phyloP scores from a whole-genome alignment of 2,888 invertebrate genomes.

The Metopia argyrocephala region DNA sequence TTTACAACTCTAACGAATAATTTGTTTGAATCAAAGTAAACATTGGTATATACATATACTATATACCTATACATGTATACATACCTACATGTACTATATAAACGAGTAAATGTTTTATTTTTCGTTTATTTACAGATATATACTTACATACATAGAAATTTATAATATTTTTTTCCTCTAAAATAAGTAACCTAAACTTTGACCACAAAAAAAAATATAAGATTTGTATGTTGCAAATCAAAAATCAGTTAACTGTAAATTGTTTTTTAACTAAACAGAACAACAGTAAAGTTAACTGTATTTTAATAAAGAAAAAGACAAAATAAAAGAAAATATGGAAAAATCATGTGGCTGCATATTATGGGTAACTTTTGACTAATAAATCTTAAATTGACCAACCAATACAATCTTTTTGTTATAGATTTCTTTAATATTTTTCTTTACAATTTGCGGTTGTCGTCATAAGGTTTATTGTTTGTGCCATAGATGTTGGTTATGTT shows the following conservation, averaged over 20 bases:
- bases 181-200: slow-evolving; percentile 56
- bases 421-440: slow-evolving; percentile 34
- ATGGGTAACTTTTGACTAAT: slow-evolving; percentile 54
- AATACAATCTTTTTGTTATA: slow-evolving; percentile 58
- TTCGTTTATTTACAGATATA: background rate
- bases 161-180: background rate
- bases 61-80: too few species aligned
- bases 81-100: too few species aligned
- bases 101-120: background rate
- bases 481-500: background rate
- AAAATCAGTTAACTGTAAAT: slow-evolving; percentile 61
- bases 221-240: background rate
- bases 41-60: background rate
- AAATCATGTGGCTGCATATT: slow-evolving; percentile 46
- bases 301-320: background rate
- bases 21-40: slow-evolving; percentile 39
- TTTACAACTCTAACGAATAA: slow-evolving; percentile 44
- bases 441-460: slow-evolving; percentile 18
- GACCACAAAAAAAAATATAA: slow-evolving; percentile 50
- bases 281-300: background rate
- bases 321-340: background rate
- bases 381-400: slow-evolving; percentile 64
- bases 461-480: slow-evolving; percentile 10
- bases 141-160: background rate
- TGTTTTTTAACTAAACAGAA: slow-evolving; percentile 1